Evolutionary conservation across 2,113 vertebrate genomes (phyloP), one percentile per base, ranked within the genome.

Genomic region (Chauna torquata): DNA sequence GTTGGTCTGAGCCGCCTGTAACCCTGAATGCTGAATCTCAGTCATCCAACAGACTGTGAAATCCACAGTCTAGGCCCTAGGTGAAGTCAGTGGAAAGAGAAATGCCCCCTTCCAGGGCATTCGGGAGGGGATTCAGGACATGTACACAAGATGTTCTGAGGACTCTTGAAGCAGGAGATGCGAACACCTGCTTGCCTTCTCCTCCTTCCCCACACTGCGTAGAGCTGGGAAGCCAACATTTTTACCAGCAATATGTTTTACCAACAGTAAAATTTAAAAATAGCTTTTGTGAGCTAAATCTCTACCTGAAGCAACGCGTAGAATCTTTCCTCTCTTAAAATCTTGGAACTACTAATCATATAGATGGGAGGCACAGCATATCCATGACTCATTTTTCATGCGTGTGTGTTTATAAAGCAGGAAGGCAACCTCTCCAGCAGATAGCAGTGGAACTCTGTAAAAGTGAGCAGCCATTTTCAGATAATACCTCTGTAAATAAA

Each of bases 401-500:
- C 0, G 0, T 11, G 10, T 15, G 9, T 40, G 22, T 12, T 17
- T 16, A 6, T 8, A 4, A n/a, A 59, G 42, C 25, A 75, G 55
- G 77, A 61, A 38, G 36, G 70, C 70, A 75, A 27, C 36, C 64
- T 78, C 68, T 62, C 49, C 0, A 6, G 17, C n/a, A 75, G 52
- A 28, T 22, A 86, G 81, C 61, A 57, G 19, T 18, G 25, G 25
- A 81, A 49, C 47, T 12, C 8, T 4, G 23, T 45, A 59, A 16
- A 82, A 91, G 36, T 6, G 36, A 94, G 71, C 62, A 88, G 75
- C 44, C 2, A 0, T 34, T 84, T 34, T 76, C 90, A 90, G 58
- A 82, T 58, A 83, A 77, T 40, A 52, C 44, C 82, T 94, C 70
- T 94, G 38, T 88, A 93, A 94, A 88, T 70, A n/a, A 94, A 71